Evolutionary conservation across 2,888 invertebrate genomes (phyloP), one percentile per base, ranked within the genome.

Genomic region (Portevinia maculata): DNA sequence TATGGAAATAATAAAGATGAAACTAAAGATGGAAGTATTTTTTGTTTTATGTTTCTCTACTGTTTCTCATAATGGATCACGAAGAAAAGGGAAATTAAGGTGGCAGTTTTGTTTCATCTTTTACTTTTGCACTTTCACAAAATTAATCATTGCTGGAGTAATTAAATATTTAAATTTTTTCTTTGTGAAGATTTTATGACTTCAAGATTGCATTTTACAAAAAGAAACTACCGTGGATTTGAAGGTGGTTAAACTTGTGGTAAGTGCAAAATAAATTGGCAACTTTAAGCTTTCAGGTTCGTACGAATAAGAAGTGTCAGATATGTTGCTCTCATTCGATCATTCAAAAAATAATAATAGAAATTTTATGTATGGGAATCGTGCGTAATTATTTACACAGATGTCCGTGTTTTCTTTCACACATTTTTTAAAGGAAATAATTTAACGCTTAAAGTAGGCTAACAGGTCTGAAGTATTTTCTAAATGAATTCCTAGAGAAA

Each of bases 71-170:
- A 50, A 37, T 48, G 19, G 34, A 48, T 11, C 37, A 28, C 48
- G 34, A 17, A 57, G 44, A 57, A 69, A 69, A 69, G 69, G 37
- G 57, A 48, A 69, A 69, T 57, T 64, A 17, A 46, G 34, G 55
- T 57, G 67, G 44, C 55, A 34, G 50, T 48, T 44, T 21, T 55
- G 30, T 71, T 62, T 34, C 48, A 34, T 28, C 32, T 57, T 52
- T 24, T 44, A 32, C 11, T n/a, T 44, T 28, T 17, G 52, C 53
- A 71, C 71, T 71, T 71, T 71, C 71, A 71, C 71, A 60, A 60
- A 62, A 37, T 60, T 53, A 71, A 41, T 44, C 41, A 41, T 32
- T 50, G 32, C 13, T 13, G 60, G 53, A 44, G 53, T 52, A 71
- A 62, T 71, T 60, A 48, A 53, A 39, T 46, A 52, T 41, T 71